Conservation (phyloP, 64 coral and sea anemone genomes). For the Platygyra sinensis region DNA sequence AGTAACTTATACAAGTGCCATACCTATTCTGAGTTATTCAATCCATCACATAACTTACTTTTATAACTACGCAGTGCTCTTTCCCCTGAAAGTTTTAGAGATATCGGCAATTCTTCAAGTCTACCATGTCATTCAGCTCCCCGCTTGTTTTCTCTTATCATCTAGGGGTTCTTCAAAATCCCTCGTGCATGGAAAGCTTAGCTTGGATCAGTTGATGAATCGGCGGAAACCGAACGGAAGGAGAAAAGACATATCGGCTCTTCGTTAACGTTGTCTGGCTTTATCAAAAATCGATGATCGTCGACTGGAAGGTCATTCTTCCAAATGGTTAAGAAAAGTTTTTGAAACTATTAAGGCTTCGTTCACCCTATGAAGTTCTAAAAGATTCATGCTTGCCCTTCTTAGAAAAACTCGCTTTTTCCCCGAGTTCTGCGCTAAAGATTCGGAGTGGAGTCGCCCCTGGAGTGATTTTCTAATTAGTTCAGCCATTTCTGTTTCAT, state of each 20-base stretch:
- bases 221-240: background rate
- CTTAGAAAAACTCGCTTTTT: conserved; percentile 10
- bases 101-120: background rate
- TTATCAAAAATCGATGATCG: background rate
- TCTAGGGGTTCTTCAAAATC: background rate
- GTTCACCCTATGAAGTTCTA: background rate
- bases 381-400: background rate
- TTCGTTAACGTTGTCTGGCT: background rate
- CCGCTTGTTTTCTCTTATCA: background rate
- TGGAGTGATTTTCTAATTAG: background rate
- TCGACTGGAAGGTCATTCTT: background rate
- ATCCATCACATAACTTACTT: no score
- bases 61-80: background rate
- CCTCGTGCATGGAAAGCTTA: background rate
- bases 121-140: background rate
- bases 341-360: background rate
- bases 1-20: no score
- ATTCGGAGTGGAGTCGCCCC: background rate
- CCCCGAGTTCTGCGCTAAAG: background rate
- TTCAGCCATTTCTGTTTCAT: background rate
- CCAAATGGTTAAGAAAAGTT: background rate
- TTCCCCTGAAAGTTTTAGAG: background rate
- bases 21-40: no score
- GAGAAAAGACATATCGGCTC: background rate
- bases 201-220: background rate